Evolutionary conservation across 2,113 vertebrate species (phyloP), one percentile per base, ranked within the genome.

Genomic region (Serilophus lunatus): DNA sequence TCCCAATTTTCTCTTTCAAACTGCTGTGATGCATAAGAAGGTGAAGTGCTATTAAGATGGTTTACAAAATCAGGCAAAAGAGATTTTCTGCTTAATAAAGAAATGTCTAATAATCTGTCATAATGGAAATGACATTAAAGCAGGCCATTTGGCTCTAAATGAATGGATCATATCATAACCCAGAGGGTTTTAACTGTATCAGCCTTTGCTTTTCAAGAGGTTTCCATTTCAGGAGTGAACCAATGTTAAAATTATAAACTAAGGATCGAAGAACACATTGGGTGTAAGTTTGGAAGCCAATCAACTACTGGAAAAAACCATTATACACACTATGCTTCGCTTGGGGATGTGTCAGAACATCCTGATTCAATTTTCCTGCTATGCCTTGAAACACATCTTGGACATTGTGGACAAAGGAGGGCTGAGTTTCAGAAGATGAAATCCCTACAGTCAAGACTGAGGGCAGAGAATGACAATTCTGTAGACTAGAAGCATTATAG

Each of bases 201-300:
- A 95, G 82, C 59, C 74, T 93, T 71, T 86, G 88, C 86, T 91
- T 77, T 96, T 94, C 93, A 95, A 96, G 93, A 97, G 90, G 11
- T 97, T 98, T 97, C 96, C 83, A 96, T 98, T 98, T 97, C 97
- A 75, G 93, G 90, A 97, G 86, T 95, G 94, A 96, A 97, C 97
- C 84, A 96, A 96, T 95, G 94, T 97, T 98, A 98, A 98, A 98
- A 98, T 81, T 68, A 82, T 53, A 82, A 87, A 51, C n/a, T 68
- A 69, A 88, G 71, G 49, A 70, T 61, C 15, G 78, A 54, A 90
- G 47, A 91, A 28, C 78, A 90, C 28, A 38, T 26, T 25, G 44
- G 64, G 50, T 69, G 29, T 54, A 82, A 88, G 88, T 71, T 80
- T 64, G 45, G 77, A 93, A 78, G 36, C 47, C 71, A 68, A 33